Evolutionary conservation across 2,113 vertebrate species (phyloP), one percentile per base, ranked within the genome.

Genomic region (Paedocypris sp.): DNA sequence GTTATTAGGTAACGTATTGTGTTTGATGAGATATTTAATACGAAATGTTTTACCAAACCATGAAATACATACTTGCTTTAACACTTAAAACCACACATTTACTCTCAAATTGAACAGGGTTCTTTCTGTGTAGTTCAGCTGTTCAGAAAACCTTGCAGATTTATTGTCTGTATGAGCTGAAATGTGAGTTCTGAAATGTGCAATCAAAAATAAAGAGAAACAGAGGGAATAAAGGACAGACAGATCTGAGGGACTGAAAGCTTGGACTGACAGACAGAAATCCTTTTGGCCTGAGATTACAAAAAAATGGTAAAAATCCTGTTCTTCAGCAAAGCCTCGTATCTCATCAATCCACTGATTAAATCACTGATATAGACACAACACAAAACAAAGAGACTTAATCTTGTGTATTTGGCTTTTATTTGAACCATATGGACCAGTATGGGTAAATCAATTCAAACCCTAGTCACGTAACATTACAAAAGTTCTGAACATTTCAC

Each of bases 401-500:
- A 61, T 31, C 45, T 15, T 10, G 23, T 12, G n/a, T 13, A 42
- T 42, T 50, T 50, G 26, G 26, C 51, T 39, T 62, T 64, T 64
- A 64, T 64, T 64, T 20, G 20, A 49, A 38, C 52, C 43, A 22
- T 57, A 33, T 16, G 45, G 22, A 49, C n/a, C 23, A 9, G 41
- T 42, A 13, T 32, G 19, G 26, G 8, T 54, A 41, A 26, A 39
- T 41, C 25, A 49, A 43, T 32, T 58, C 4, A 57, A 41, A 56
- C 35, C 36, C 15, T 39, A 51, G 3, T 41, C 48, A 62, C 23
- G 32, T 33, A 63, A 49, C 54, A 39, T 54, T 64, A 23, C 2
- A 60, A 54, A 64, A 56, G 16, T 19, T 64, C 26, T 22, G 13
- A 42, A 42, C 32, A 42, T 49, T 57, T 61, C 10, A 62, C 58